These are phyloP conservation scores for human DNA, from an alignment of 2,113 vertebrate species.

Conservation along the genomic window DNA sequence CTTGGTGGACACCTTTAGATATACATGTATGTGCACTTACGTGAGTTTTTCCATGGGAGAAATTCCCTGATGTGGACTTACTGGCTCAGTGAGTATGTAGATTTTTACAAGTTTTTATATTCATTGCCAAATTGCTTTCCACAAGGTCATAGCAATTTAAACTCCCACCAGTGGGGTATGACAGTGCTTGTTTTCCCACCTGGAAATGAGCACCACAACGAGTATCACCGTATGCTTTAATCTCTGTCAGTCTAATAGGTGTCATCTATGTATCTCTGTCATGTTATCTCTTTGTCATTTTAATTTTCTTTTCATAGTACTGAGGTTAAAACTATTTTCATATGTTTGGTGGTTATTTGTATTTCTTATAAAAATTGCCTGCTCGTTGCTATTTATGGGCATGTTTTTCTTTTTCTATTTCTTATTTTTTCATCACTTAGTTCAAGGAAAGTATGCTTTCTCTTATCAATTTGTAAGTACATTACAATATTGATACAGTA, in stretches of 20 bases:
- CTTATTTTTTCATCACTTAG: too few species aligned
- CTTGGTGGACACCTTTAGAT: neutral
- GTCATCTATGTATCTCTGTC: neutral
- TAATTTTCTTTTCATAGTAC: constrained; percentile 29
- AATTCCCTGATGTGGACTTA: constrained; percentile 9
- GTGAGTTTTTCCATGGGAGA: neutral
- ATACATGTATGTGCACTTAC: neutral
- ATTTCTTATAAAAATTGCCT: constrained; percentile 26
- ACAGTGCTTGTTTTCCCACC: neutral
- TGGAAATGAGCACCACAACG: neutral
- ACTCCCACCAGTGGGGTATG: neutral
- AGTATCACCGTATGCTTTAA: neutral
- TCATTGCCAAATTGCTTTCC: neutral
- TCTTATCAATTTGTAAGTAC: neutral
- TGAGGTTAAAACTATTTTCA: neutral
- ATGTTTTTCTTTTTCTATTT: neutral
- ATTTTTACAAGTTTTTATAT: neutral
- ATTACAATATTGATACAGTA: neutral
- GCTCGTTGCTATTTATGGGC: neutral
- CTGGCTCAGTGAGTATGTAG: neutral
- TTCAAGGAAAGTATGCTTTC: neutral
- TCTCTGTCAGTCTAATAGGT: neutral
- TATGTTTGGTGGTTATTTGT: neutral
- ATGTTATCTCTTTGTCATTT: constrained; percentile 38
- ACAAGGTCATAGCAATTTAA: constrained; percentile 3